Evolutionary conservation across 1,140 invertebrate species (phyloP).

Genomic region (Monomorium pharaonis): DNA sequence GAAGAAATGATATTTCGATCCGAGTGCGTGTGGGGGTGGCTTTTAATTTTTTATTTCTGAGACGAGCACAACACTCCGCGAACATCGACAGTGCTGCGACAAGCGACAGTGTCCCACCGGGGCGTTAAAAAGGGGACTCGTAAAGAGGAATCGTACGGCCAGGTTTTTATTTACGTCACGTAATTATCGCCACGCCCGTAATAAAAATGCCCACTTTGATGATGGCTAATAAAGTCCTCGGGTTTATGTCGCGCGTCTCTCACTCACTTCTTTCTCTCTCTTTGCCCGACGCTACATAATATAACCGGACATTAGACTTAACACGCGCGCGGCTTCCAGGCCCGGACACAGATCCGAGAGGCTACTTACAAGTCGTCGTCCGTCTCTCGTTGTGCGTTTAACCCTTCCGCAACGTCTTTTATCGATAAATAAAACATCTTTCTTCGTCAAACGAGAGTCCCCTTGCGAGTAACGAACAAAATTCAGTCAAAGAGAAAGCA

Average conservation of each 20-base stretch:
- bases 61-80: not conserved
- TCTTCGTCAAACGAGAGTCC: not conserved
- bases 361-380: constrained; percentile 24
- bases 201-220: constrained; percentile 23
- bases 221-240: constrained; percentile 26
- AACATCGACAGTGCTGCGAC: not conserved
- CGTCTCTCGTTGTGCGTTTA: constrained; percentile 10
- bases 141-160: not conserved
- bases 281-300: constrained; percentile 18
- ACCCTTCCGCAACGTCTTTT: not conserved
- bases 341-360: constrained; percentile 1
- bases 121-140: not conserved
- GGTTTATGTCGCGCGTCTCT: constrained; percentile 5
- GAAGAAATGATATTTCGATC: not conserved
- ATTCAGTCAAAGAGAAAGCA: not conserved
- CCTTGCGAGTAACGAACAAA: not conserved
- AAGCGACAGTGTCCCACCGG: no score
- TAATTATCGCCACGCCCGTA: constrained; percentile 46
- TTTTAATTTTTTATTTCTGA: not conserved
- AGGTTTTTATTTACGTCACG: constrained; percentile 21
- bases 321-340: constrained; percentile 11
- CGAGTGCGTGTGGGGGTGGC: not conserved
- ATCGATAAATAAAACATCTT: constrained; percentile 4
- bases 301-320: constrained; percentile 35
- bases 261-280: not conserved